Percentiles rank a stretch among this genome's conserved stretches.
Conservation (phyloP, 2,113 vertebrate genomes). For the Condylura cristata region DNA sequence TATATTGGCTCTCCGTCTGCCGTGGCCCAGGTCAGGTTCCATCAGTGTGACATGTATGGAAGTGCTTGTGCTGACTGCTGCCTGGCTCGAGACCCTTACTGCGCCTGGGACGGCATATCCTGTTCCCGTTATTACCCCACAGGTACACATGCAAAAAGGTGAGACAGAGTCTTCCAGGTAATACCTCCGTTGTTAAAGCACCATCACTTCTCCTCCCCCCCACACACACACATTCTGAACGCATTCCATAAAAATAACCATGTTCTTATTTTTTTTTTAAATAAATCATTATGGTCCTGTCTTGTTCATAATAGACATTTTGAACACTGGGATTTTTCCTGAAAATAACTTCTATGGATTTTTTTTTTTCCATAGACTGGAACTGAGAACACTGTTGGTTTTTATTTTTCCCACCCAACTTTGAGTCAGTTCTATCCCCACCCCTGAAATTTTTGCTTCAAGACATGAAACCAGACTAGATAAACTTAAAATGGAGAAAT, state of each 20-base stretch:
- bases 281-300: neutral
- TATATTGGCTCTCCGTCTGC: slow-evolving; percentile 92
- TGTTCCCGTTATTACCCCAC: slow-evolving; percentile 94
- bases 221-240: neutral
- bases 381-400: neutral
- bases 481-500: slow-evolving; percentile 63
- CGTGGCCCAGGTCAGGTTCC: slow-evolving; percentile 92
- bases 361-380: neutral
- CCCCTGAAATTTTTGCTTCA: slow-evolving; percentile 38
- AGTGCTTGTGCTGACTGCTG: slow-evolving; percentile 97
- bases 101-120: slow-evolving; percentile 96
- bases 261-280: neutral
- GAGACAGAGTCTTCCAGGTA: neutral
- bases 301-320: neutral
- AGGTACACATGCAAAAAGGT: slow-evolving; percentile 94
- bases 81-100: slow-evolving; percentile 97
- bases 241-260: neutral
- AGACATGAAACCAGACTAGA: slow-evolving; percentile 52
- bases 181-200: neutral
- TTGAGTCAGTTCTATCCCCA: neutral
- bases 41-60: slow-evolving; percentile 97
- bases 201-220: too few species aligned
- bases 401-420: neutral
- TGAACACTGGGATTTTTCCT: neutral
- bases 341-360: neutral